These are phyloP conservation scores for Oryzias javanicus DNA, from an alignment of 2,113 vertebrate species.

Conservation along the genomic window DNA sequence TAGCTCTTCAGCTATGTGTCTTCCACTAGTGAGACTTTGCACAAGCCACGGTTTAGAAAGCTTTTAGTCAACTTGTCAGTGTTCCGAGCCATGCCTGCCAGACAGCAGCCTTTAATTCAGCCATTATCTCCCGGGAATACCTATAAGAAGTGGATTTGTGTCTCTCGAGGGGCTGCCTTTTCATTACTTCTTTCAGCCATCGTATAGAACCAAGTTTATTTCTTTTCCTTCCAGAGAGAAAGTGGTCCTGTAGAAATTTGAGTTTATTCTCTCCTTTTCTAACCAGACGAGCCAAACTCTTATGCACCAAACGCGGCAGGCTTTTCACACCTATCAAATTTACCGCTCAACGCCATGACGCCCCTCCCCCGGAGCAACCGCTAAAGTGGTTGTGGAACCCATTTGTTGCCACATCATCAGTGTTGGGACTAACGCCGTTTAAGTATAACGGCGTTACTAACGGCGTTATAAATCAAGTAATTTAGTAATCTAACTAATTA, in stretches of 20 bases:
- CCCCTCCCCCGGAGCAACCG: too few species aligned
- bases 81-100: constrained; percentile 55
- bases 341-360: too few species aligned
- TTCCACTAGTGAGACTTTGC: constrained; percentile 25
- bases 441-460: too few species aligned
- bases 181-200: constrained; percentile 60
- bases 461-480: too few species aligned
- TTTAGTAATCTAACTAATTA: too few species aligned
- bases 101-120: constrained; percentile 55
- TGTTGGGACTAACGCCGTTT: too few species aligned
- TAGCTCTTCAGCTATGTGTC: constrained; percentile 34
- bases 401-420: too few species aligned
- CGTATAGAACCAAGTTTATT: constrained; percentile 57
- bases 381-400: too few species aligned
- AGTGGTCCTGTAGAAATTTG: constrained; percentile 16
- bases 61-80: constrained; percentile 54
- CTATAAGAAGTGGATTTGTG: constrained; percentile 61
- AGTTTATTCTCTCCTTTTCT: too few species aligned
- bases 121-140: constrained; percentile 46
- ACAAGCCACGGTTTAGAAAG: constrained; percentile 42
- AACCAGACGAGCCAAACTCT: too few species aligned
- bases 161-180: constrained; percentile 48
- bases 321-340: too few species aligned
- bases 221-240: constrained; percentile 46
- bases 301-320: too few species aligned